phyloP scores from a whole-genome alignment of 2,113 vertebrate genomes.

The Urocynchramus pylzowi region DNA sequence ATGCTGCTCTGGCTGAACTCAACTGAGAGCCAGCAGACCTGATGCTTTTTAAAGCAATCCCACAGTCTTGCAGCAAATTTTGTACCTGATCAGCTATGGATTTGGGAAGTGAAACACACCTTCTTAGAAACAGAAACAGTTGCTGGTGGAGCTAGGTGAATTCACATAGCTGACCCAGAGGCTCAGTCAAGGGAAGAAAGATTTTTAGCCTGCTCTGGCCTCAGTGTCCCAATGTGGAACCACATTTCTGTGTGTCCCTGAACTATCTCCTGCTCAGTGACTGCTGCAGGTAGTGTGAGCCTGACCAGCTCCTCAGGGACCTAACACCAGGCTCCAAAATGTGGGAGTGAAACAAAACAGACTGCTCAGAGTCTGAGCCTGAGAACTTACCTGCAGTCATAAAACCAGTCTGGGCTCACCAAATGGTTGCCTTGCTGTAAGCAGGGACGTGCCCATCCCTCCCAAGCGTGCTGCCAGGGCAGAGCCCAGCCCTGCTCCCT shows the following conservation, averaged over 20 bases:
- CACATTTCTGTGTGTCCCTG: not conserved
- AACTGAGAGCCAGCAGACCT: not conserved
- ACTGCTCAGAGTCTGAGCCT: not conserved
- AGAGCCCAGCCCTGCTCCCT: not conserved
- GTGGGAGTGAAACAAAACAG: not conserved
- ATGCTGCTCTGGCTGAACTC: not conserved
- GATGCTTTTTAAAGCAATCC: not conserved
- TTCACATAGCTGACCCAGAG: not conserved
- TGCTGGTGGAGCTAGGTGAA: not conserved
- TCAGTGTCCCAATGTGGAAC: not conserved
- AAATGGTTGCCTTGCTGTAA: not conserved
- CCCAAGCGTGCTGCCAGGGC: not conserved
- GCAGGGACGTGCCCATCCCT: not conserved
- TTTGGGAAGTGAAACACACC: not conserved
- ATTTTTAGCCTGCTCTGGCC: not conserved
- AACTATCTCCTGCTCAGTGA: not conserved
- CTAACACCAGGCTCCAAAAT: fast-evolving
- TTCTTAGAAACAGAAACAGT: not conserved
- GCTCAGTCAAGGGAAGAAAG: not conserved
- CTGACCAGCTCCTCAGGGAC: not conserved
- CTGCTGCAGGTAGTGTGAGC: not conserved
- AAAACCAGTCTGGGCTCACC: not conserved
- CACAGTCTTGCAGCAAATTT: not conserved
- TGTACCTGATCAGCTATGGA: not conserved
- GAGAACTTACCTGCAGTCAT: not conserved